Percentiles rank a stretch among this genome's conserved stretches.
Evolutionary conservation across 2,888 invertebrate species (phyloP).

Genomic region (Polydrusus pterygomalis): DNA sequence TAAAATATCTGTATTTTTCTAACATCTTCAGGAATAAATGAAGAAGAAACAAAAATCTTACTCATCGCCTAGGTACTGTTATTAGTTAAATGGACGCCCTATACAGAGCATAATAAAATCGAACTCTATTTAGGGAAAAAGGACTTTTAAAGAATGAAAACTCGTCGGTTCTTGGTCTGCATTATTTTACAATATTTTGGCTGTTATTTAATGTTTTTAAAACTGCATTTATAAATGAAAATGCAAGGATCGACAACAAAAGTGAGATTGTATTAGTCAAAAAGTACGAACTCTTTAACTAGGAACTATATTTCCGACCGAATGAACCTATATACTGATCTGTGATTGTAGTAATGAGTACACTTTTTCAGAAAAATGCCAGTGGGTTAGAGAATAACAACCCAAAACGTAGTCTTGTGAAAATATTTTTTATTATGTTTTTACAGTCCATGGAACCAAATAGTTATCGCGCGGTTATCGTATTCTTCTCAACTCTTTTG

Average conservation of each 20-base stretch:
- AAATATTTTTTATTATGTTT: neutral
- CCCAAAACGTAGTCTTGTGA: neutral
- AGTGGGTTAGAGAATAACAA: constrained; percentile 2
- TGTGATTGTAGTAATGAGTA: constrained; percentile 70
- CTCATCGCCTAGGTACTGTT: no score
- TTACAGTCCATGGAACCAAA: neutral
- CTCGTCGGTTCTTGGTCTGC: constrained; percentile 19
- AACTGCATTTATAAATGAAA: constrained; percentile 67
- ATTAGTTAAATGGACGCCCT: neutral
- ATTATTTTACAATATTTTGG: constrained; percentile 64
- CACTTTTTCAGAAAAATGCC: constrained; percentile 61
- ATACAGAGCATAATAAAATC: neutral
- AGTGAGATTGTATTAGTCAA: constrained; percentile 72
- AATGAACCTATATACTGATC: constrained; percentile 66
- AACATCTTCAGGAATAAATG: no score
- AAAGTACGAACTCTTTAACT: constrained; percentile 68
- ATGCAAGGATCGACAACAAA: constrained; percentile 73
- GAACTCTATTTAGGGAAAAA: neutral
- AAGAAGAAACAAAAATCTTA: no score
- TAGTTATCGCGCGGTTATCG: no score
- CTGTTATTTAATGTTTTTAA: constrained; percentile 71
- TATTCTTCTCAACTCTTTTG: neutral
- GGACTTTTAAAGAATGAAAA: neutral
- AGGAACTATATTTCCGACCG: constrained; percentile 64
- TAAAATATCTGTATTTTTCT: no score